These are phyloP conservation scores for Amblyornis subalaris DNA, from an alignment of 2,113 vertebrate genomes.

Conservation along the genomic window DNA sequence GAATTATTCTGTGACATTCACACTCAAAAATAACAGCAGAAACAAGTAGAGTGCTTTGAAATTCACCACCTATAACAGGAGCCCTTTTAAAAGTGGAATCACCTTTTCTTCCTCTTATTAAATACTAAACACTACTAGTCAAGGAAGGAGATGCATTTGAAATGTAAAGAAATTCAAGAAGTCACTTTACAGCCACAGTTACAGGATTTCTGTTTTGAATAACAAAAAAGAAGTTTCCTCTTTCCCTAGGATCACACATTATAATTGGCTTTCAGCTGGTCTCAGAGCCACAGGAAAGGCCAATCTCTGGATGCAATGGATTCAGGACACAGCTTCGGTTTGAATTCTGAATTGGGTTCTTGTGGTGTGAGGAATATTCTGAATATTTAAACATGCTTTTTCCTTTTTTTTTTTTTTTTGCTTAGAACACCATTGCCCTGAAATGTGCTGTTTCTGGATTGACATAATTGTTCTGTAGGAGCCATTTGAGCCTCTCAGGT, in stretches of 20 bases:
- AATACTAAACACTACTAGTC: not conserved
- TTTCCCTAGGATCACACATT: not conserved
- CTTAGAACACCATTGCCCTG: not conserved
- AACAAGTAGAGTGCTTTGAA: constrained; percentile 16
- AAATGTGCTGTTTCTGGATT: not conserved
- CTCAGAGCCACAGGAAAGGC: not conserved
- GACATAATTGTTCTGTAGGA: not conserved
- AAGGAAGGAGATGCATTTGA: not conserved
- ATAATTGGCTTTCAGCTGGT: not conserved
- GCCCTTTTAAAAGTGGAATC: not conserved
- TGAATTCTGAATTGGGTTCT: constrained; percentile 17
- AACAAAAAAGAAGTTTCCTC: not conserved
- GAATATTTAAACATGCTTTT: constrained; percentile 1
- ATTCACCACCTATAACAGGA: not conserved
- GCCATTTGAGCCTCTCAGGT: not conserved
- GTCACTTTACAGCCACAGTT: not conserved
- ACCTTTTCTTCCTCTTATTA: constrained; percentile 12
- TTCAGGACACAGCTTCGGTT: not conserved
- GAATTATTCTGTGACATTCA: constrained; percentile 35
- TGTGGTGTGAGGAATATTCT: not conserved
- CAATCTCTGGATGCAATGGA: not conserved
- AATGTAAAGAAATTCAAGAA: not conserved
- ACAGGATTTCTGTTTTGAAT: not conserved
- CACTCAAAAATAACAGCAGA: constrained; percentile 6
- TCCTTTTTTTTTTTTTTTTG: not conserved